These are phyloP conservation scores for Halocaridina rubra DNA, from an alignment of 2,888 invertebrate genomes.

Conservation along the genomic window DNA sequence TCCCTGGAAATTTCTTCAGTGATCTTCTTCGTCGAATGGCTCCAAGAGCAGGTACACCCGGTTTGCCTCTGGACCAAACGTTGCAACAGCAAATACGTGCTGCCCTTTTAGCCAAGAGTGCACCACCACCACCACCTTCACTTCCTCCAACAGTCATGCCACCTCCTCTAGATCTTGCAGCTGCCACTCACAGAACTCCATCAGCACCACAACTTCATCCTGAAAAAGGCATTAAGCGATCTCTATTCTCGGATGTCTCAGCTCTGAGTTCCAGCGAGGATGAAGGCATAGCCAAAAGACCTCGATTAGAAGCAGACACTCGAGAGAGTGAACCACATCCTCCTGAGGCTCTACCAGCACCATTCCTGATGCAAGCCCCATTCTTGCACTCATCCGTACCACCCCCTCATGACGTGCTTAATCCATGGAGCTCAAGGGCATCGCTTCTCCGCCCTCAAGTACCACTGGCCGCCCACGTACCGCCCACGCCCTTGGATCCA, in stretches of 20 bases:
- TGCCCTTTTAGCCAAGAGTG: constrained; percentile 60
- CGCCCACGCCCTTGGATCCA: constrained; percentile 59
- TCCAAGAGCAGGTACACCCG: constrained; percentile 55
- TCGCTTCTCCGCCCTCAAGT: constrained; percentile 60
- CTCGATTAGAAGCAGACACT: constrained; percentile 38
- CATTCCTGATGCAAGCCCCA: constrained; percentile 60
- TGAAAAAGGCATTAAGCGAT: constrained; percentile 60
- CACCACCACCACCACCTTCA: constrained; percentile 56
- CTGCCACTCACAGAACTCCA: constrained; percentile 25
- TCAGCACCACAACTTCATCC: constrained; percentile 35
- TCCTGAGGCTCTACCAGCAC: constrained; percentile 54
- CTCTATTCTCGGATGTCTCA: constrained; percentile 57
- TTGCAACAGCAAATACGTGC: constrained; percentile 62
- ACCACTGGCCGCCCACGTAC: constrained; percentile 58
- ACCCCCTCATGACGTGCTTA: constrained; percentile 56
- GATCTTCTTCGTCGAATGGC: constrained; percentile 61
- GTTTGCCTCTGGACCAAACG: constrained; percentile 55
- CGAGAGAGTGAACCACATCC: constrained; percentile 40
- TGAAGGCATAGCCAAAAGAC: constrained; percentile 49
- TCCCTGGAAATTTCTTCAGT: constrained; percentile 63
- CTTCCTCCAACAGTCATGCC: constrained; percentile 58
- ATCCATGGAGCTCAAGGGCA: constrained; percentile 59
- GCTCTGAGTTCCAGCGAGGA: constrained; percentile 60
- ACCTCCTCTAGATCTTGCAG: constrained; percentile 53
- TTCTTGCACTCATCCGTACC: constrained; percentile 60